A percentile compares a stretch with the other conserved stretches of the same genome.
These are phyloP conservation scores for Corythornis madagascariensis DNA, from an alignment of 2,113 vertebrate genomes.

Conservation along the genomic window DNA sequence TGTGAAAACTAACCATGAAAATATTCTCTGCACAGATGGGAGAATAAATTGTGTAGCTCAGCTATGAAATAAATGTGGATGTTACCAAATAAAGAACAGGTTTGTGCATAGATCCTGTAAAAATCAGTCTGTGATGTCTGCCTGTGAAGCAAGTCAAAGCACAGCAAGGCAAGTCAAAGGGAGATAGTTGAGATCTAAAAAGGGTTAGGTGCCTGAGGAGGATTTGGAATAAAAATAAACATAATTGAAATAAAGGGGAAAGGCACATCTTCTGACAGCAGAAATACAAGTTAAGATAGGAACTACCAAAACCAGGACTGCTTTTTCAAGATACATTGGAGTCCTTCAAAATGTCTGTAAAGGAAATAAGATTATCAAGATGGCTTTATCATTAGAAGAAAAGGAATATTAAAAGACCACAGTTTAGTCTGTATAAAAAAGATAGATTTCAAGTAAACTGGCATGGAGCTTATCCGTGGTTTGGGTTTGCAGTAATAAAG, in stretches of 20 bases:
- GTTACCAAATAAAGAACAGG: slow-evolving; percentile 37
- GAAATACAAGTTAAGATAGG: slow-evolving; percentile 42
- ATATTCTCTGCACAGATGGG: slow-evolving; percentile 15
- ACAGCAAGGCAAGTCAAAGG: neutral
- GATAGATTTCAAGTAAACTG: slow-evolving; percentile 81
- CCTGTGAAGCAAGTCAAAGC: slow-evolving; percentile 18
- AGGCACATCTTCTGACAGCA: slow-evolving; percentile 48
- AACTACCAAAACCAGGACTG: slow-evolving; percentile 24
- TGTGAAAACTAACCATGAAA: neutral
- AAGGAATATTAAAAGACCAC: slow-evolving; percentile 75
- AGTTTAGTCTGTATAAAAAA: slow-evolving; percentile 75
- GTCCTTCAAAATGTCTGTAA: slow-evolving; percentile 72
- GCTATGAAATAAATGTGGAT: slow-evolving; percentile 14
- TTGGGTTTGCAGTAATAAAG: slow-evolving; percentile 80
- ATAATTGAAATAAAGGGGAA: slow-evolving; percentile 8
- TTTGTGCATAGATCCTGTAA: slow-evolving; percentile 17
- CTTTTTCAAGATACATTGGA: slow-evolving; percentile 60
- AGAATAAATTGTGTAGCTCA: neutral
- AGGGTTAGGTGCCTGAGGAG: neutral
- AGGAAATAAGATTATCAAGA: slow-evolving; percentile 75
- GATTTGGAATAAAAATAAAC: slow-evolving; percentile 11
- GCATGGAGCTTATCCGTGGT: slow-evolving; percentile 77
- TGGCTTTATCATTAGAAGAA: slow-evolving; percentile 73
- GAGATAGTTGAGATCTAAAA: neutral
- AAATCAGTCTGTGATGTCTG: slow-evolving; percentile 23